A percentile compares a stretch with the other conserved stretches of the same genome.
Evolutionary conservation across 2,113 vertebrate genomes (phyloP).

Genomic region (Platichthys flesus): DNA sequence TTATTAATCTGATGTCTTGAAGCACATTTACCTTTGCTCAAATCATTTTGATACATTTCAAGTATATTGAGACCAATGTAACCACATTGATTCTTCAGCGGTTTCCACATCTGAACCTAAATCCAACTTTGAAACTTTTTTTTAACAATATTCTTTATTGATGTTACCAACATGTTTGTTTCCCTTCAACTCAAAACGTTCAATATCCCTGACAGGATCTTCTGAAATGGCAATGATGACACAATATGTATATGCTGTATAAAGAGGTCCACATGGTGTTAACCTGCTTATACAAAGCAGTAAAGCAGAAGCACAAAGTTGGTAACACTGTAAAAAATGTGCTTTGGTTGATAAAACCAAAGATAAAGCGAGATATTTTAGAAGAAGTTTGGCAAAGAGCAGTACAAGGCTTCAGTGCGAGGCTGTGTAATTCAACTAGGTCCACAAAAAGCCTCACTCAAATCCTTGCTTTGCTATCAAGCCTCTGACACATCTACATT

Average conservation of each 20-base stretch:
- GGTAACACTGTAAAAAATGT: slow-evolving; percentile 13
- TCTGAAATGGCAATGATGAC: background rate
- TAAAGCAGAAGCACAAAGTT: slow-evolving; percentile 16
- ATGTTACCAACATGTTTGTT: background rate
- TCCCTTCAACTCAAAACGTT: slow-evolving; percentile 15
- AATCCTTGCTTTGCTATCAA: background rate
- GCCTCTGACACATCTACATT: slow-evolving; percentile 1
- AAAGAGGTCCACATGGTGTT: background rate
- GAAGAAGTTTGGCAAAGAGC: slow-evolving; percentile 50
- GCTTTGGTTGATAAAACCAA: slow-evolving; percentile 4
- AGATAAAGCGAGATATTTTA: background rate
- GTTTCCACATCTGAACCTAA: background rate
- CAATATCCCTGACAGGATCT: background rate
- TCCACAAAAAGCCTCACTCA: slow-evolving; percentile 7
- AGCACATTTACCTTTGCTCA: background rate
- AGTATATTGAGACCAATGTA: slow-evolving; percentile 44
- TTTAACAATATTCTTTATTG: slow-evolving; percentile 7
- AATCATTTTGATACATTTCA: slow-evolving; percentile 8
- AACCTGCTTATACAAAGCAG: slow-evolving; percentile 36
- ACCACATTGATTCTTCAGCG: background rate
- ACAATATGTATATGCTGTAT: background rate
- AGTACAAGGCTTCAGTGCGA: slow-evolving; percentile 59
- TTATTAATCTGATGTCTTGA: too few species aligned
- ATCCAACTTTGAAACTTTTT: slow-evolving; percentile 7
- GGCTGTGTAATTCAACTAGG: slow-evolving; percentile 38